These are phyloP conservation scores for Hippocampus zosterae DNA, from an alignment of 2,113 vertebrate genomes.

Conservation along the genomic window DNA sequence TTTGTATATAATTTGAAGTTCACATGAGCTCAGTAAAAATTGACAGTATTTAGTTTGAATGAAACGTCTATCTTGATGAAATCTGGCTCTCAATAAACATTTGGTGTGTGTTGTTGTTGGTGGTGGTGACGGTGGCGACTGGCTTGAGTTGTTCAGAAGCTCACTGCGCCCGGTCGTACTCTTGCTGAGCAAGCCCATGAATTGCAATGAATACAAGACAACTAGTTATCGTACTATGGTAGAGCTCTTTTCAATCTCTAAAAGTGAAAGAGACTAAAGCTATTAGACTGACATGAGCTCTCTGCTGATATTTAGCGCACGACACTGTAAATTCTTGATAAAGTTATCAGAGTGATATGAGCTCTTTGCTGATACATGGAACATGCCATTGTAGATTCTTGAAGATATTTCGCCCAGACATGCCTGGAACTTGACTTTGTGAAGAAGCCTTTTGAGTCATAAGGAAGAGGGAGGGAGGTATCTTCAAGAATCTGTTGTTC, in stretches of 20 bases:
- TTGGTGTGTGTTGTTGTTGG: conserved; percentile 35
- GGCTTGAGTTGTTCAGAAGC: conserved; percentile 46
- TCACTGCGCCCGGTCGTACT: conserved; percentile 44
- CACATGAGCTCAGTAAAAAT: too few relatives aligned
- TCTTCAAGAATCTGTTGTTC: neutral
- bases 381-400: conserved; percentile 5
- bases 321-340: conserved; percentile 2
- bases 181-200: conserved; percentile 56
- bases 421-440: neutral
- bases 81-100: conserved; percentile 21
- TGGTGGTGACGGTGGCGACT: conserved; percentile 14
- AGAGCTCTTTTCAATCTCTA: conserved; percentile 1
- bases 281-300: conserved; percentile 18
- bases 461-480: neutral
- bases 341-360: conserved; percentile 7
- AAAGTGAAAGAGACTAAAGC: conserved; percentile 7
- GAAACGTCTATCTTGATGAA: conserved; percentile 2
- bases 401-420: neutral
- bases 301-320: conserved; percentile 13
- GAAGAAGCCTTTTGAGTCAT: neutral
- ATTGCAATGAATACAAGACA: conserved; percentile 36
- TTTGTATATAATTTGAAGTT: too few relatives aligned
- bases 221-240: conserved; percentile 22
- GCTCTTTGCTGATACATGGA: conserved; percentile 18
- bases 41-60: neutral